These are phyloP conservation scores for Myiotriccus ornatus DNA, from an alignment of 2,797 vertebrate species.

Conservation along the genomic window DNA sequence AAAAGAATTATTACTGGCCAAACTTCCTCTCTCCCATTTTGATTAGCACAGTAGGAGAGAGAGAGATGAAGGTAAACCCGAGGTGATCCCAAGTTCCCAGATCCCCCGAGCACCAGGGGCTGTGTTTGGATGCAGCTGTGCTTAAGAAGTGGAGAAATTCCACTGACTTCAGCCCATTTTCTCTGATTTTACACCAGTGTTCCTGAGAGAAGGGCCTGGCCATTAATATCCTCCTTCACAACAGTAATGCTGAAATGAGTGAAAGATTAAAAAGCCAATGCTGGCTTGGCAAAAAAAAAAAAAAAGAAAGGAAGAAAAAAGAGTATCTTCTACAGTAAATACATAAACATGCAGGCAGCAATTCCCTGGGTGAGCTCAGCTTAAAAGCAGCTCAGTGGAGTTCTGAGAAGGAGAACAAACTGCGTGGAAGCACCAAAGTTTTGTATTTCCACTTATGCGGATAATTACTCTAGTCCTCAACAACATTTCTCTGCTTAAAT, in stretches of 20 bases:
- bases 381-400: conserved; percentile 26
- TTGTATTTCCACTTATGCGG: conserved; percentile 48
- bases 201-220: not conserved
- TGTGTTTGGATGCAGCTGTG: not conserved
- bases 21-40: conserved; percentile 40
- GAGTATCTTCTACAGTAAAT: no score
- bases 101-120: not conserved
- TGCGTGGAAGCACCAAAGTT: conserved; percentile 16
- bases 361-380: conserved; percentile 23
- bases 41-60: not conserved
- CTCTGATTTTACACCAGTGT: not conserved
- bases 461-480: conserved; percentile 51
- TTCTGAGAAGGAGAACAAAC: conserved; percentile 27
- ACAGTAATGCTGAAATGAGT: not conserved
- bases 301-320: not conserved
- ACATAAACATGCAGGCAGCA: conserved; percentile 45
- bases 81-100: not conserved
- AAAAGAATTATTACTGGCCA: not conserved
- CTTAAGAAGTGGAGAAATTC: not conserved
- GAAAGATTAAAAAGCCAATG: conserved; percentile 46
- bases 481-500: conserved; percentile 45
- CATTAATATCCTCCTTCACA: conserved; percentile 5
- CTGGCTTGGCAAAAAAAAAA: conserved; percentile 1
- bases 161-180: not conserved
- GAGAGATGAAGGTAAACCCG: not conserved